Evolutionary conservation across 1,140 invertebrate species (phyloP).

Genomic region (Ostrea denselamellosa): DNA sequence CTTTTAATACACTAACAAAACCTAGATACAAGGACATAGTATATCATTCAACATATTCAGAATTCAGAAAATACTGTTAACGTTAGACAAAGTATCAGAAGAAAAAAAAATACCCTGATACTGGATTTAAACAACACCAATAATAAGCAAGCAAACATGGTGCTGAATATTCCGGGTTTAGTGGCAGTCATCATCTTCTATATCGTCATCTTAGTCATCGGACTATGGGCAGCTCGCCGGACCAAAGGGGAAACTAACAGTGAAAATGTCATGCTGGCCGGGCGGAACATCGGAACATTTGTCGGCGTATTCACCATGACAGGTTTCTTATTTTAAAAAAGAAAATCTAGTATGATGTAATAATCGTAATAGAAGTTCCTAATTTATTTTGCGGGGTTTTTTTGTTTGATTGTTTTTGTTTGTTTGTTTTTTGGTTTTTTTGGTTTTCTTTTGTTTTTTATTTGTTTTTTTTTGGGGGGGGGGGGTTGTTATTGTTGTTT

Average conservation of each 20-base stretch:
- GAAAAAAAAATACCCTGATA: no score
- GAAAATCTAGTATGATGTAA: no score
- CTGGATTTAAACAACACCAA: no score
- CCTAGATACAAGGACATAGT: neutral
- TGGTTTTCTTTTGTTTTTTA: no score
- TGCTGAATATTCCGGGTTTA: slow-evolving; percentile 91
- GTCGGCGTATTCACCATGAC: slow-evolving; percentile 99
- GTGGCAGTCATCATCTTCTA: slow-evolving; percentile 97
- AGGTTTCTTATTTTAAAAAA: slow-evolving; percentile 82
- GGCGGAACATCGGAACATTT: slow-evolving; percentile 95
- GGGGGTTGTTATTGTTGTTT: no score
- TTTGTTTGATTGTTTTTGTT: no score
- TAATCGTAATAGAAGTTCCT: no score
- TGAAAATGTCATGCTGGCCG: slow-evolving; percentile 98
- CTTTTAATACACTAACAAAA: neutral
- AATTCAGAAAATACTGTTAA: neutral
- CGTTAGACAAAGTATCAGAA: neutral
- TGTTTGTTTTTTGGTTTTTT: no score
- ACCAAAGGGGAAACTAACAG: slow-evolving; percentile 81
- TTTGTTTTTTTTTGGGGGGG: no score
- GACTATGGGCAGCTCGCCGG: slow-evolving; percentile 96
- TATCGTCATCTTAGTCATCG: slow-evolving; percentile 92
- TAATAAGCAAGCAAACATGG: slow-evolving; percentile 82
- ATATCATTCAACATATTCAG: neutral
- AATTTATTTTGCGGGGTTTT: no score